Base-by-base conservation (phyloP, 2,797 vertebrate species). In the Coendou prehensilis region DNA sequence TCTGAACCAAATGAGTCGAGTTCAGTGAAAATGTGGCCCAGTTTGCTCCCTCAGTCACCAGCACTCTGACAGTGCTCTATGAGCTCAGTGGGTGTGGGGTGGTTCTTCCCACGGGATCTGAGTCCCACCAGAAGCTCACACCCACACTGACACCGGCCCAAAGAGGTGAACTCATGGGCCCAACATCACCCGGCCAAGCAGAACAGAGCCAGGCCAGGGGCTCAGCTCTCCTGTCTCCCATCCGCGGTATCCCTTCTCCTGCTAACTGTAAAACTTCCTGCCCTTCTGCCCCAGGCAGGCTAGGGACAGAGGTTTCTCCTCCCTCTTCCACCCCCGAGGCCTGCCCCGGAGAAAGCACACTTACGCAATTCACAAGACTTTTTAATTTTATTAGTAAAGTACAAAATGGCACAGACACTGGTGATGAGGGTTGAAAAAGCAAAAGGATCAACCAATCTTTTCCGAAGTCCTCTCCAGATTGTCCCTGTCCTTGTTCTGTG, bases 321-420 rank as follows among this genome's bases (percentile, higher is more conserved):
- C 45, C 47, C 20, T 41, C 3, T 26, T 14, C 17, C 75, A 9
- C 4, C 6, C 15, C 23, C 23, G 1, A 13, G 45, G 33, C 30
- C 37, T 28, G 3, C 18, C 75, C 83, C 61, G 94, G 87, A 86
- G 54, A 95, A 96, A 81, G 7, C 45, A 73, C 61, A 4, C n/a
- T 50, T n/a, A 87, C 86, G 89, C 82, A 88, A 93, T 83, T 93
- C 97, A 97, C 97, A 95, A 97, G 94, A 98, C 97, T 98, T 98
- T 97, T 93, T 20, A 57, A 61, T 97, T 98, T 98, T 97, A 97
- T 97, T 98, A 98, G 28, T 96, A 98, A 98, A 98, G 97, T 98
- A 98, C 96, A 97, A 98, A 98, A 97, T 96, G 86, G 61, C 82
- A 97, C 93, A 96, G 88, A 97, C 93, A 93, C 87, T 93, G 84